Evolutionary conservation across 2,797 vertebrate genomes (phyloP).

Genomic region (Australoheros facetus): DNA sequence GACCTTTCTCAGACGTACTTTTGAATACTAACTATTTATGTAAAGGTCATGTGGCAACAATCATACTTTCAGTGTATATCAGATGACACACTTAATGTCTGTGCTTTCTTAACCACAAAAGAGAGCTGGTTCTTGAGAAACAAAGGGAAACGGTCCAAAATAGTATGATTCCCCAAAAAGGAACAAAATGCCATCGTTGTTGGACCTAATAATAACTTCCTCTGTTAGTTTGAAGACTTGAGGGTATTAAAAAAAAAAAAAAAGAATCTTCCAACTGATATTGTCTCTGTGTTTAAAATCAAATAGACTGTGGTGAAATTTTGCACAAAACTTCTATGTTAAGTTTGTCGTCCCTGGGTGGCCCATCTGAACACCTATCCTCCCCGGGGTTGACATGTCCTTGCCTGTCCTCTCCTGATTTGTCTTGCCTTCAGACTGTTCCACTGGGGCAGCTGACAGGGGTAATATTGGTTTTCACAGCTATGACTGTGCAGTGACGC

Average conservation of each 20-base stretch:
- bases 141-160: constrained; percentile 58
- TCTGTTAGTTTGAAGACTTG: constrained; percentile 55
- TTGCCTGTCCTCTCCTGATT: constrained; percentile 72
- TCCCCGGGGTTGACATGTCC: constrained; percentile 64
- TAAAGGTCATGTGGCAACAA: constrained; percentile 79
- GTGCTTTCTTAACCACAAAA: constrained; percentile 73
- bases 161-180: constrained; percentile 41
- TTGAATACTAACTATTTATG: constrained; percentile 80
- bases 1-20: constrained; percentile 78
- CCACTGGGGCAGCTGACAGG: constrained; percentile 68
- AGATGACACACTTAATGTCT: constrained; percentile 72
- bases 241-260: constrained; percentile 20
- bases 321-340: constrained; percentile 78
- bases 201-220: constrained; percentile 65
- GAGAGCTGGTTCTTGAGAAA: constrained; percentile 65
- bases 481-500: constrained; percentile 81
- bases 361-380: constrained; percentile 57
- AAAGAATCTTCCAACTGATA: constrained; percentile 58
- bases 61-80: constrained; percentile 78
- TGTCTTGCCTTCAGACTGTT: constrained; percentile 76
- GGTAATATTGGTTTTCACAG: constrained; percentile 77
- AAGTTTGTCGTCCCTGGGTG: constrained; percentile 64
- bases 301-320: constrained; percentile 78
- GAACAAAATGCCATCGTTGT: constrained; percentile 52
- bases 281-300: constrained; percentile 75